Evolutionary conservation across 2,113 vertebrate species (phyloP), one percentile per base, ranked within the genome.

Genomic region (Urocolius indicus): DNA sequence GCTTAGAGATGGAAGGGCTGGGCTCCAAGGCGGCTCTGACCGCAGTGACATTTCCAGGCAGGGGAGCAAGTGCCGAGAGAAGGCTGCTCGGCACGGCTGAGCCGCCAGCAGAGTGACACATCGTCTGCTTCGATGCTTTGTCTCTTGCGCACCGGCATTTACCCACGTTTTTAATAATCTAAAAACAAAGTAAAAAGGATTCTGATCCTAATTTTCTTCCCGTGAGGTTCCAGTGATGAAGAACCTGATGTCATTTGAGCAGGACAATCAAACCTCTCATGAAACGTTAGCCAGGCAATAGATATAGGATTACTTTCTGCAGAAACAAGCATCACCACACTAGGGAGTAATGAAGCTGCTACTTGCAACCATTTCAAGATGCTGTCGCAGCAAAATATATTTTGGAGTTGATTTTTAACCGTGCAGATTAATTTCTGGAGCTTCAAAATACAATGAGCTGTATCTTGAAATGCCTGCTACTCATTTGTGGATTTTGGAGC

Each of bases 251-350:
- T 74, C 72, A 97, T 83, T 62, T 94, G 97, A 98, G 92, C 94
- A 95, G 92, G 94, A 95, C 97, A 96, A 95, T 97, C 97, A 97
- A 96, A 57, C 82, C 57, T 59, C 77, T 13, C 52, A 86, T 97
- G 98, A 98, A 98, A 98, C 92, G 7, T 54, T 94, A 98, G 95
- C 88, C 96, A 10, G 51, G 85, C 17, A 29, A 38, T 2, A 84
- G 95, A 73, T 90, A 92, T 91, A 94, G 84, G 65, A 95, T 98
- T 98, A 96, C 98, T 59, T 78, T 57, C 92, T 77, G 62, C 84
- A 84, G 95, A 95, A 90, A 88, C 74, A 65, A 84, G 84, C 84
- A 74, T 86, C 48, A 3, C 58, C 2, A 0, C 15, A 0, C 81
- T 85, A 7, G 57, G 49, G 43, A 13, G 36, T 22, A 58, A 78